These are phyloP conservation scores for Syrrhaptes paradoxus DNA, from an alignment of 2,113 vertebrate species.

Conservation along the genomic window DNA sequence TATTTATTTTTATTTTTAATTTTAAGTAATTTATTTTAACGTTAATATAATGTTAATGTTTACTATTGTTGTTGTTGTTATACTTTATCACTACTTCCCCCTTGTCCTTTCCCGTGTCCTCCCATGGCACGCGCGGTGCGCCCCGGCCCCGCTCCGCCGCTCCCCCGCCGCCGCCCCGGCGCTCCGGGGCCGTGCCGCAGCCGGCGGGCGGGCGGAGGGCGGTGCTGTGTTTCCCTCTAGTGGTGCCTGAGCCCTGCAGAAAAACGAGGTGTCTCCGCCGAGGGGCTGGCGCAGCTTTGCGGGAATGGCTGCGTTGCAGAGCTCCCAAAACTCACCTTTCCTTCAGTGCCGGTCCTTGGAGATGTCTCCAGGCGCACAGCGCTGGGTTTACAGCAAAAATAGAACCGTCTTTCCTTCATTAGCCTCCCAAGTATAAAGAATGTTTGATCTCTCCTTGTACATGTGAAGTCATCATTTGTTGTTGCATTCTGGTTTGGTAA, in stretches of 20 bases:
- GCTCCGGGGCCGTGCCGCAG: too few relatives aligned
- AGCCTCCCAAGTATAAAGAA: background rate
- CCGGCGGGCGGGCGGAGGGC: background rate
- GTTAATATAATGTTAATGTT: too few relatives aligned
- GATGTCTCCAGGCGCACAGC: fast-evolving
- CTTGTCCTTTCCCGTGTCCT: too few relatives aligned
- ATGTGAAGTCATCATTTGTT: fast-evolving
- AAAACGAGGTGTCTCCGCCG: fast-evolving
- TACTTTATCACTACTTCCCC: too few relatives aligned
- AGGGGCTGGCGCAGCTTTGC: background rate
- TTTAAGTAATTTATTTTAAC: background rate
- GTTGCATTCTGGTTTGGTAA: fast-evolving
- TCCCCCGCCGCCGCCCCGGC: too few relatives aligned
- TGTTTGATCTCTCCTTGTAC: background rate
- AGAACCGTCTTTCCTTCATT: fast-evolving
- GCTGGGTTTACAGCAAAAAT: background rate
- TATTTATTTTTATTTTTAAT: background rate
- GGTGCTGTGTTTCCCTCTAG: slow-evolving; percentile 51
- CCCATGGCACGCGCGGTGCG: too few relatives aligned
- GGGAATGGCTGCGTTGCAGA: fast-evolving
- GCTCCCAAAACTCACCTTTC: background rate
- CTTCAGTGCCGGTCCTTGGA: fast-evolving
- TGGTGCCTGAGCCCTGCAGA: background rate
- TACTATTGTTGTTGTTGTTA: too few relatives aligned
- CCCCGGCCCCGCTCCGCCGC: too few relatives aligned